Percentiles rank a stretch among this genome's conserved stretches.
These are phyloP conservation scores for Drosophila yakuba DNA, from an alignment of 1,140 invertebrate species.

Conservation along the genomic window DNA sequence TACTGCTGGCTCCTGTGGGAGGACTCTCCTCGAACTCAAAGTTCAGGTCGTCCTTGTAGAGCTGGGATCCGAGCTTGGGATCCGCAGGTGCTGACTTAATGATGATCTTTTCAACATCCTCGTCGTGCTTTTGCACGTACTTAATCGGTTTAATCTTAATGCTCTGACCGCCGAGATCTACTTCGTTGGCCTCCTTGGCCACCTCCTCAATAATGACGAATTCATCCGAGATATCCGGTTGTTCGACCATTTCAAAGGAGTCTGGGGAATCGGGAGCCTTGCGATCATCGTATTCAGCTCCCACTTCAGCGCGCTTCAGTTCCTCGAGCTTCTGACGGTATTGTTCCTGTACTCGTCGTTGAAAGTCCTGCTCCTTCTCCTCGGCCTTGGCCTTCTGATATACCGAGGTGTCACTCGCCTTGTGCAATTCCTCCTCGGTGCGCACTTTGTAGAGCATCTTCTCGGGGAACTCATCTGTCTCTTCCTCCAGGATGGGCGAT, in stretches of 20 bases:
- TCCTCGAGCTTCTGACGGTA: constrained; percentile 84
- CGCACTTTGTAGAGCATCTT: constrained; percentile 79
- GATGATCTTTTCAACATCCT: constrained; percentile 91
- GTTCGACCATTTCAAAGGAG: constrained; percentile 95
- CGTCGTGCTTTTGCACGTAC: constrained; percentile 88
- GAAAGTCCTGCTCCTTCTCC: constrained; percentile 80
- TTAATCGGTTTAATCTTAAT: constrained; percentile 87
- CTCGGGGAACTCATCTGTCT: constrained; percentile 68
- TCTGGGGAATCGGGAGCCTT: constrained; percentile 92
- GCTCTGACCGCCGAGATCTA: constrained; percentile 92
- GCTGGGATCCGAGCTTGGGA: constrained; percentile 85
- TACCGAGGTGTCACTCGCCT: constrained; percentile 60
- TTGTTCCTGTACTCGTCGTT: constrained; percentile 79
- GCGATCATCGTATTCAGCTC: constrained; percentile 85
- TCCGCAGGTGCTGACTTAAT: constrained; percentile 87
- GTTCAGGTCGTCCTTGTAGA: constrained; percentile 86
- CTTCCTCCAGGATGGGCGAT: constrained; percentile 71
- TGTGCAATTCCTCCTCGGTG: constrained; percentile 76
- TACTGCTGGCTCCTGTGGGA: constrained; percentile 85
- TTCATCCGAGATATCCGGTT: constrained; percentile 93
- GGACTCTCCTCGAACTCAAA: constrained; percentile 92
- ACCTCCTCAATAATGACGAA: constrained; percentile 95
- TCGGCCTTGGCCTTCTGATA: constrained; percentile 68
- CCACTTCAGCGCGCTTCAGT: constrained; percentile 77
- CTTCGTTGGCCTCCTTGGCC: constrained; percentile 92